A percentile compares a stretch with the other conserved stretches of the same genome.
These are phyloP conservation scores for Lasaia peninsularis DNA, from an alignment of 1,140 invertebrate genomes.

Conservation along the genomic window DNA sequence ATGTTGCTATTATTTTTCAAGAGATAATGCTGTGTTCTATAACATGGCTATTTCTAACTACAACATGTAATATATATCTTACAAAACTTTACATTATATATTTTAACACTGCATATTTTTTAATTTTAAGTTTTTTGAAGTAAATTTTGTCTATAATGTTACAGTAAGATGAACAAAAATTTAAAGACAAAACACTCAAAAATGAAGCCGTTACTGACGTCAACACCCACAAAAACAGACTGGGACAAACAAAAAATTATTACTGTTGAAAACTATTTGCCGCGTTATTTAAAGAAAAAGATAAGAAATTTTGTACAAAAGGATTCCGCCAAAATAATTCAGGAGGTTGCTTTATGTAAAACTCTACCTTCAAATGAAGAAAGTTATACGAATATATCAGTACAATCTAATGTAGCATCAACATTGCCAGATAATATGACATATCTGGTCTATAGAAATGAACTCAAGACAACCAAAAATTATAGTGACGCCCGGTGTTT, in stretches of 20 bases:
- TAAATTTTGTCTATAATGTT: neutral
- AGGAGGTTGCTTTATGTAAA: neutral
- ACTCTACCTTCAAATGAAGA: slow-evolving; percentile 15
- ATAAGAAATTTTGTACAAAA: slow-evolving; percentile 4
- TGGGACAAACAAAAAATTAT: slow-evolving; percentile 15
- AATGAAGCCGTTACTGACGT: slow-evolving; percentile 2
- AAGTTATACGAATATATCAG: slow-evolving; percentile 34
- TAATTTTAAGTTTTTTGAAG: too few species aligned
- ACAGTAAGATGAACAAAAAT: neutral
- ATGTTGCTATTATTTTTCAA: too few species aligned
- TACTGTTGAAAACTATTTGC: slow-evolving; percentile 33
- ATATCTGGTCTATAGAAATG: slow-evolving; percentile 54
- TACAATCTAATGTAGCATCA: slow-evolving; percentile 7
- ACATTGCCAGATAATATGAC: slow-evolving; percentile 27
- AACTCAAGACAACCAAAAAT: slow-evolving; percentile 37
- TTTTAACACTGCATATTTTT: too few species aligned
- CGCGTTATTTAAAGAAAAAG: slow-evolving; percentile 35
- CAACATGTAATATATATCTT: too few species aligned
- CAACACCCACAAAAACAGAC: slow-evolving; percentile 18
- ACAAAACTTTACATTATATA: too few species aligned
- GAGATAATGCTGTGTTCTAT: too few species aligned
- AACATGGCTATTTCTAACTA: too few species aligned
- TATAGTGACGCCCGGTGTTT: slow-evolving; percentile 18
- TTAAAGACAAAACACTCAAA: slow-evolving; percentile 14
- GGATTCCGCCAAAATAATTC: slow-evolving; percentile 12